These are phyloP conservation scores for Agrypnia vestita DNA, from an alignment of 1,140 invertebrate species.

Conservation along the genomic window DNA sequence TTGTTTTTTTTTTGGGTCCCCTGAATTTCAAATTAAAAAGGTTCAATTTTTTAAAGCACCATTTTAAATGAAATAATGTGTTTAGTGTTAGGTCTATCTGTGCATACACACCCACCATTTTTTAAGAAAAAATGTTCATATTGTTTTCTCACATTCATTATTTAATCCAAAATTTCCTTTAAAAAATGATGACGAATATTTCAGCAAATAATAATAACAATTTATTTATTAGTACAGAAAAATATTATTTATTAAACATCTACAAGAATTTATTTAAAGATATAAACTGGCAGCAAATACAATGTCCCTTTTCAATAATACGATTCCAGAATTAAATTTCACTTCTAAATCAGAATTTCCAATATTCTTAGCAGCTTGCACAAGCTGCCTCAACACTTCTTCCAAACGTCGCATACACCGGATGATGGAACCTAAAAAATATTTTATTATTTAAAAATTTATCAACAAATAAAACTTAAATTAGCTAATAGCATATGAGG, in stretches of 20 bases:
- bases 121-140: too few species aligned
- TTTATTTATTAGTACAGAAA: too few species aligned
- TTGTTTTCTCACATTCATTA: too few species aligned
- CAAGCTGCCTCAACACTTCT: constrained; percentile 95
- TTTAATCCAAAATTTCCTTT: too few species aligned
- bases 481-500: too few species aligned
- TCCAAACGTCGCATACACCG: constrained; percentile 97
- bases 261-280: constrained; percentile 74
- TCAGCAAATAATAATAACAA: too few species aligned
- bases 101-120: not conserved
- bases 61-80: not conserved
- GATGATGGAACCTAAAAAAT: constrained; percentile 92
- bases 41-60: too few species aligned
- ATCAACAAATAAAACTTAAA: too few species aligned
- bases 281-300: constrained; percentile 99
- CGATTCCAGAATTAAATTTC: constrained; percentile 96
- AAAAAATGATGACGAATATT: too few species aligned
- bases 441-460: not conserved
- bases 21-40: too few species aligned
- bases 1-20: too few species aligned
- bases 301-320: constrained; percentile 96
- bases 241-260: too few species aligned
- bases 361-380: constrained; percentile 97
- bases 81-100: not conserved
- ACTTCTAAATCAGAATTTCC: constrained; percentile 96